Conservation (phyloP, 2,888 invertebrate genomes). For the Drosophila mayaguana region DNA sequence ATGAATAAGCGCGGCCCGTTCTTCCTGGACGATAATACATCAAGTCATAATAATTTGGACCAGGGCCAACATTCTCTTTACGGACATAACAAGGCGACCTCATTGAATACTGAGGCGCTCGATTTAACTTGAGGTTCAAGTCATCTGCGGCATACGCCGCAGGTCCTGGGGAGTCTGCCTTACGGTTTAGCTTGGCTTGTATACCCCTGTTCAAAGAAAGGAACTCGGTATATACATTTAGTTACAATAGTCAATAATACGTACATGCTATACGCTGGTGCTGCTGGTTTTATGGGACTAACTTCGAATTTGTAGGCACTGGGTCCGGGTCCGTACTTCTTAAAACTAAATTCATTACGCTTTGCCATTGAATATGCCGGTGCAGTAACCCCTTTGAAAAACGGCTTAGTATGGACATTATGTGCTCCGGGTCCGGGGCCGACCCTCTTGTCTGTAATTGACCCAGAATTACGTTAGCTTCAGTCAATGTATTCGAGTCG, state of each 20-base stretch:
- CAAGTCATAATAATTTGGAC: conserved; percentile 80
- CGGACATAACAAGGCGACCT: conserved; percentile 44
- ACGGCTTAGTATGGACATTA: conserved; percentile 68
- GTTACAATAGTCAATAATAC: conserved; percentile 18
- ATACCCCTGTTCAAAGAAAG: conserved; percentile 68
- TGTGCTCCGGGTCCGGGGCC: conserved; percentile 83
- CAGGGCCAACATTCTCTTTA: conserved; percentile 66
- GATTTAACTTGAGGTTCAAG: conserved; percentile 61
- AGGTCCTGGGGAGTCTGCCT: conserved; percentile 81
- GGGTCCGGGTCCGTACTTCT: conserved; percentile 77
- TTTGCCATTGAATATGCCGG: conserved; percentile 87
- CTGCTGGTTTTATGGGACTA: conserved; percentile 61
- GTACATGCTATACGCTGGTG: conserved; percentile 82
- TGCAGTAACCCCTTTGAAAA: conserved; percentile 70
- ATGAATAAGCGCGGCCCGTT: conserved; percentile 76
- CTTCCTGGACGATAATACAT: conserved; percentile 81
- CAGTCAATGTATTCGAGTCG: background rate
- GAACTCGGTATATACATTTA: background rate
- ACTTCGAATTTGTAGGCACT: conserved; percentile 78
- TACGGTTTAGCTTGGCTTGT: conserved; percentile 46
- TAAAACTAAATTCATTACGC: conserved; percentile 69
- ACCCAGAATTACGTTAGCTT: background rate
- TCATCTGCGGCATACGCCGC: conserved; percentile 80
- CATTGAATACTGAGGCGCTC: conserved; percentile 79
- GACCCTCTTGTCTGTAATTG: conserved; percentile 63